Base-by-base conservation (phyloP, 2,888 invertebrate species). In the Pammene aurita region DNA sequence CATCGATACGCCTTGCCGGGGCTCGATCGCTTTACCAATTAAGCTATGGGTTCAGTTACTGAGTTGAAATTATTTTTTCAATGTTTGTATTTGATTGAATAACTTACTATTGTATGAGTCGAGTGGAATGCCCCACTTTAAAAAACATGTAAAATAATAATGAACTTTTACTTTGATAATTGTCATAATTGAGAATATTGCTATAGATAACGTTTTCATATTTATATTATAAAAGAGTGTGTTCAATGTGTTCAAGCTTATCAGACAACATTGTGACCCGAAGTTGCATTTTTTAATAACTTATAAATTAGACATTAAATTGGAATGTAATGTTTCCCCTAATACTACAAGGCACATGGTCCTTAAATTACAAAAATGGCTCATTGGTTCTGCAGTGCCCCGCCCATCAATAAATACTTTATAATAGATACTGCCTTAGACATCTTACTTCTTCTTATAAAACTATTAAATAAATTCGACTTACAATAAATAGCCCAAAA, bases 321-420 rank as follows among this genome's bases (percentile, higher is more conserved):
- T 54, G 60, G 61, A 69, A 65, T 38, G 18, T 46, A 62, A 61
- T 11, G 52, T 46, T 64, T 61, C 66, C 34, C 77, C 76, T 78
- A 80, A 16, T 65, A 13, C 76, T 79, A 70, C 79, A 85, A 86
- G 87, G 87, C 87, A 88, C 86, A 75, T 71, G 72, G 76, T 80
- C 80, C 80, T 80, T 79, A 82, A 73, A 76, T 74, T 77, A 66
- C 74, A 66, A 73, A 73, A 86, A 89, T 89, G 90, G 88, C 88
- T 89, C 87, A 87, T 88, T 80, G 62, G 62, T 62, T 72, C 71
- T 81, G 81, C 85, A 87, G 85, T 84, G 87, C 86, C 85, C 86
- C 84, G 86, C 84, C 62, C 73, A 56, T 70, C 73, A 61, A 72
- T 54, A 77, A 73, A 75, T 76, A 77, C 67, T 67, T 55, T 18